Evolutionary conservation across 2,113 vertebrate genomes (phyloP).

Genomic region (Mirza zaza): DNA sequence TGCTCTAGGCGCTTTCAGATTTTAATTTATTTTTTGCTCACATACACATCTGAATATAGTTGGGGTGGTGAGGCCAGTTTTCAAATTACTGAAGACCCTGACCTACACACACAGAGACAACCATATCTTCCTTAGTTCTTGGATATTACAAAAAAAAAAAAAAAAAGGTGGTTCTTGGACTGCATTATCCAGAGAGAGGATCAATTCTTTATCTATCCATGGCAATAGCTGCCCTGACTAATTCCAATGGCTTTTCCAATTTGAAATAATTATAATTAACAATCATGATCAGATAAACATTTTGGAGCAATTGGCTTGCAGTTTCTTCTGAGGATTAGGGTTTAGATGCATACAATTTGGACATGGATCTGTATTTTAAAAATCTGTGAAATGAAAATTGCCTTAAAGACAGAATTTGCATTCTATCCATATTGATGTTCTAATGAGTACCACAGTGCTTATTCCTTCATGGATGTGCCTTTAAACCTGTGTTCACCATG

Average conservation of each 20-base stretch:
- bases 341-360: background rate
- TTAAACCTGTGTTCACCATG: background rate
- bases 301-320: background rate
- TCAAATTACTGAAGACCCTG: background rate
- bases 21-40: slow-evolving; percentile 25
- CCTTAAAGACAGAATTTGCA: background rate
- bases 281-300: background rate
- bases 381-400: background rate
- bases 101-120: background rate
- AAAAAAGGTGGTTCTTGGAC: background rate
- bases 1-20: background rate
- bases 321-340: background rate
- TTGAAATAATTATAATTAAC: background rate
- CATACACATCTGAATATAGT: background rate
- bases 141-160: background rate
- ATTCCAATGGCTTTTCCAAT: background rate
- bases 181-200: background rate
- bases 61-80: background rate
- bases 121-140: background rate
- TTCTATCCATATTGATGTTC: background rate
- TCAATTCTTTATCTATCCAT: background rate
- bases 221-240: background rate
- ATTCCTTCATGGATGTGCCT: background rate
- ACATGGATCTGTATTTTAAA: background rate
- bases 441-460: background rate